phyloP scores from a whole-genome alignment of 2,113 vertebrate genomes.

The Nothobranchius furzeri region DNA sequence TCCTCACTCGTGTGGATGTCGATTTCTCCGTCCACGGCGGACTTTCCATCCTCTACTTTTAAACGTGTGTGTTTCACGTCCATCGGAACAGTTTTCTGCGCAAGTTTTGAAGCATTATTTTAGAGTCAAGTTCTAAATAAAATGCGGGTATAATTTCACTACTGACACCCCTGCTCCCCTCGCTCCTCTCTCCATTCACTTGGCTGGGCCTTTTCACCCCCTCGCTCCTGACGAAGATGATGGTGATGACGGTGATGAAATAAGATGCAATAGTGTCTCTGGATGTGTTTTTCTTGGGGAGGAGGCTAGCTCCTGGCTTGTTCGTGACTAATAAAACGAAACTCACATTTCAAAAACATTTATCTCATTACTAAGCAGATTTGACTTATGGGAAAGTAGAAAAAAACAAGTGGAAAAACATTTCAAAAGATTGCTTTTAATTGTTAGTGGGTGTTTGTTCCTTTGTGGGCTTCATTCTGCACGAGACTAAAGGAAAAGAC shows the following conservation, averaged over 20 bases:
- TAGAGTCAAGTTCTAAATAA: constrained; percentile 54
- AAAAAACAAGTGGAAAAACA: constrained; percentile 43
- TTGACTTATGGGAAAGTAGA: constrained; percentile 60
- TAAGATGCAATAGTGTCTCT: constrained; percentile 81
- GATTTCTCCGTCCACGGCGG: constrained; percentile 38
- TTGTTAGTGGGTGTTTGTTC: constrained; percentile 68
- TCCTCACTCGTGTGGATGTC: constrained; percentile 13
- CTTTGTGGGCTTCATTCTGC: constrained; percentile 12
- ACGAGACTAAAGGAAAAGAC: constrained; percentile 36
- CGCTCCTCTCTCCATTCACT: constrained; percentile 61
- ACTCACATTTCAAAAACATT: constrained; percentile 80
- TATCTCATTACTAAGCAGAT: constrained; percentile 82
- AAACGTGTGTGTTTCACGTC: constrained; percentile 26
- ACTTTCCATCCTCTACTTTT: constrained; percentile 15
- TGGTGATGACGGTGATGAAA: constrained; percentile 84
- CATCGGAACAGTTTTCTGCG: constrained; percentile 33
- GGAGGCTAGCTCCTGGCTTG: constrained; percentile 81
- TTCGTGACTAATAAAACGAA: constrained; percentile 80
- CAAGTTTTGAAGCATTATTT: constrained; percentile 37
- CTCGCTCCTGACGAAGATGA: constrained; percentile 80
- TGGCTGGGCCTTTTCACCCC: constrained; percentile 80
- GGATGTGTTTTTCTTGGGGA: constrained; percentile 76
- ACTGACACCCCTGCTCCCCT: constrained; percentile 45
- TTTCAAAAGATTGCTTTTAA: constrained; percentile 67
- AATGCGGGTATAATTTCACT: constrained; percentile 49